Percentiles rank a stretch among this genome's conserved stretches.
These are phyloP conservation scores for Stegophylla sp. DNA, from an alignment of 2,888 invertebrate species.

Conservation along the genomic window DNA sequence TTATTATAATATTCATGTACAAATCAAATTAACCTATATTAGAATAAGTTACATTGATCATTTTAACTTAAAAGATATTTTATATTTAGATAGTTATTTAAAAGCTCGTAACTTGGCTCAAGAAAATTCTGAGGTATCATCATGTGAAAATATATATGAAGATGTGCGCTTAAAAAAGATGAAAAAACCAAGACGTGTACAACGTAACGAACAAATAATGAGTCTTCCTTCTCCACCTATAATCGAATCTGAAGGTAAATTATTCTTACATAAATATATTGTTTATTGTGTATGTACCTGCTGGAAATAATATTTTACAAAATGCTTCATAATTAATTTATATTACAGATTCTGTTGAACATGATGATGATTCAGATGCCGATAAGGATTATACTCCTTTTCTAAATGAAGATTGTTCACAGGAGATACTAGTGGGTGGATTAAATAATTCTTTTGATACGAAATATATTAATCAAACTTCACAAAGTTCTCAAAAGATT, in stretches of 20 bases:
- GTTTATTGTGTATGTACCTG: too few species aligned
- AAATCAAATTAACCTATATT: not conserved
- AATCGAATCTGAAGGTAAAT: not conserved
- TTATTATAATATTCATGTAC: not conserved
- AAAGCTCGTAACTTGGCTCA: constrained; percentile 4
- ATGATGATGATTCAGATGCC: too few species aligned
- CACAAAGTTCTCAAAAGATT: too few species aligned
- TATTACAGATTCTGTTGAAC: too few species aligned
- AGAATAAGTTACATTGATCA: not conserved
- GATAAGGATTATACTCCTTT: too few species aligned
- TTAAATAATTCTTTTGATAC: too few species aligned
- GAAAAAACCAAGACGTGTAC: not conserved
- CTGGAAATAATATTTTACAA: too few species aligned
- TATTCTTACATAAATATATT: not conserved
- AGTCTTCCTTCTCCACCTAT: not conserved
- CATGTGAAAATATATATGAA: not conserved
- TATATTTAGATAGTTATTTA: not conserved
- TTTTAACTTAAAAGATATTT: not conserved
- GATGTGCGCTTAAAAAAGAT: not conserved
- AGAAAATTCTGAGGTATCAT: constrained; percentile 1
- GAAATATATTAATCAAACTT: too few species aligned
- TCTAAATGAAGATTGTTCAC: too few species aligned
- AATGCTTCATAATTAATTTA: too few species aligned
- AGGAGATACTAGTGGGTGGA: too few species aligned
- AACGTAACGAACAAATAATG: not conserved